phyloP scores from a whole-genome alignment of 2,113 vertebrate species.

The Alectura lathami region DNA sequence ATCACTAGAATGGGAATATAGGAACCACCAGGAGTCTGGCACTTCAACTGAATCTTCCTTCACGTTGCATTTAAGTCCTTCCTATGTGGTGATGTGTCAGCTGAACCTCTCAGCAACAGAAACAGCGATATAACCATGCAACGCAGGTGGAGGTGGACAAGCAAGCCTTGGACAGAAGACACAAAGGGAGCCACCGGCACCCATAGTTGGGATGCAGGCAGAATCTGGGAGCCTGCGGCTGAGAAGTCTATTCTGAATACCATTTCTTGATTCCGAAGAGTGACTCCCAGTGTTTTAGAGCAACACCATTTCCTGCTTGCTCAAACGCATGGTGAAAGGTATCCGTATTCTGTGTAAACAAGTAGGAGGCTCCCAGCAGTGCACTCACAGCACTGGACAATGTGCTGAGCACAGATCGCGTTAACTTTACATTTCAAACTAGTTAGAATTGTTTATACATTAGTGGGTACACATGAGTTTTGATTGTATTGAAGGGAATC shows the following conservation, averaged over 20 bases:
- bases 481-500: not conserved
- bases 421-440: not conserved
- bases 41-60: not conserved
- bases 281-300: not conserved
- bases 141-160: not conserved
- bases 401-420: not conserved
- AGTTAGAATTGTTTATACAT: not conserved
- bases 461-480: not conserved
- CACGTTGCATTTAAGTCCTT: not conserved
- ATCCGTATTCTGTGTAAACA: not conserved
- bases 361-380: not conserved
- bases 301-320: not conserved
- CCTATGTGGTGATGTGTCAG: not conserved
- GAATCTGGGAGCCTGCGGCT: not conserved
- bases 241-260: not conserved
- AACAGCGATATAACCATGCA: not conserved
- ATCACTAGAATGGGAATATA: not conserved
- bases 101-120: not conserved
- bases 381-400: rapidly evolving
- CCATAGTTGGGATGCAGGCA: not conserved
- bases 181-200: not conserved
- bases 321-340: not conserved
- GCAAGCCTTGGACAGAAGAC: not conserved
- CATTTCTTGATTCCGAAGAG: not conserved
- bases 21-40: not conserved